Conservation (phyloP, 2,113 vertebrate genomes). For the Struthidea cinerea region DNA sequence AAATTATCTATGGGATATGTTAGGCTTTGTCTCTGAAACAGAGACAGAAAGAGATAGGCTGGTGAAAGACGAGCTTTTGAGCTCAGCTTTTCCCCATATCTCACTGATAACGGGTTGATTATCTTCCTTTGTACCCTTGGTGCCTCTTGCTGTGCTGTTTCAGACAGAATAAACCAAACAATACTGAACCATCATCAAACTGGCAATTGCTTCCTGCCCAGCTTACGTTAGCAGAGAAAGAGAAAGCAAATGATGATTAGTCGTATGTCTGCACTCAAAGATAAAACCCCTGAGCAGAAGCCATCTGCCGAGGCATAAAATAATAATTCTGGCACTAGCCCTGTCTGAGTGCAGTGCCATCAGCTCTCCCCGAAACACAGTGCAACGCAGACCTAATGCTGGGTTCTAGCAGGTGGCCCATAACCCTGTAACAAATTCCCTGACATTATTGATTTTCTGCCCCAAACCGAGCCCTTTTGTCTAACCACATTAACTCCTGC, state of each 20-base stretch:
- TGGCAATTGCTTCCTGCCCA: constrained; percentile 50
- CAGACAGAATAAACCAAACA: constrained; percentile 10
- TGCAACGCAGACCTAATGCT: background rate
- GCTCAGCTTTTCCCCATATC: background rate
- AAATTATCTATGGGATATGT: background rate
- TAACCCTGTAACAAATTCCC: constrained; percentile 49
- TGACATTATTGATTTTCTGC: constrained; percentile 41
- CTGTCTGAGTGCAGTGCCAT: constrained; percentile 33
- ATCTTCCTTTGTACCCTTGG: background rate
- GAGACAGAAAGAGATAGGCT: background rate
- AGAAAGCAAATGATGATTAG: constrained; percentile 56
- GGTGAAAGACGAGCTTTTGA: background rate
- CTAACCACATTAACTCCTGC: constrained; percentile 8
- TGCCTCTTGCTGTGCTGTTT: constrained; percentile 19
- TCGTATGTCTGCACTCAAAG: constrained; percentile 53
- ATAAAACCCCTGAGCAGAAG: constrained; percentile 52
- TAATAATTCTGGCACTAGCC: constrained; percentile 54
- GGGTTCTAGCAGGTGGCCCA: constrained; percentile 58
- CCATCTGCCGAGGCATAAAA: constrained; percentile 71
- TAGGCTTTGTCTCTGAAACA: background rate
- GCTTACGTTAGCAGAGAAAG: constrained; percentile 23
- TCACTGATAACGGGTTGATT: background rate
- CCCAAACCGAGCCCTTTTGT: background rate
- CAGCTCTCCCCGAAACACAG: constrained; percentile 36
- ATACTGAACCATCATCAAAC: constrained; percentile 26